Percentiles rank a stretch among this genome's conserved stretches.
Evolutionary conservation across 2,113 vertebrate species (phyloP).

Genomic region (Lagopus leucura): DNA sequence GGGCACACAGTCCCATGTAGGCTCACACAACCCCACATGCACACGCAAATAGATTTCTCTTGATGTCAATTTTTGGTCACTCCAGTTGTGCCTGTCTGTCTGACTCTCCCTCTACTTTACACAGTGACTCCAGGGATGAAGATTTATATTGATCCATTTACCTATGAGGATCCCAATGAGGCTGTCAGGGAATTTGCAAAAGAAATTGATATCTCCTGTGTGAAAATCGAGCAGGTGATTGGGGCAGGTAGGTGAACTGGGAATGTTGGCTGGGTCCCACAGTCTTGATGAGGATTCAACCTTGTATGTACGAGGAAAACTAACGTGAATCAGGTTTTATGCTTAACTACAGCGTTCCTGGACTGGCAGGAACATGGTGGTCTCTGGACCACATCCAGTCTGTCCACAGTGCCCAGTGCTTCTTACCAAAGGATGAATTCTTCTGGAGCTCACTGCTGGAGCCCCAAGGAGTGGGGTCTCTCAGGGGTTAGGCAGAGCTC

Average conservation of each 20-base stretch:
- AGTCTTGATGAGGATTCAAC: not conserved
- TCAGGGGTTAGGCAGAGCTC: accelerated
- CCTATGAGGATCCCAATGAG: constrained; percentile 97
- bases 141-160: constrained; percentile 98
- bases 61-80: not conserved
- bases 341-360: not conserved
- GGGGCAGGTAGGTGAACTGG: constrained; percentile 88
- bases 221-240: constrained; percentile 98
- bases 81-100: not conserved
- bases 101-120: constrained; percentile 49
- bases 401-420: not conserved
- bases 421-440: not conserved
- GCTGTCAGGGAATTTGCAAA: constrained; percentile 95
- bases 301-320: not conserved
- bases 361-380: not conserved
- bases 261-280: not conserved
- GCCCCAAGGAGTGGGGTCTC: not conserved
- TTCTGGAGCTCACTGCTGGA: not conserved
- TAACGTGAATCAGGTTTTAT: not conserved
- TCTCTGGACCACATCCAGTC: not conserved
- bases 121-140: constrained; percentile 97
- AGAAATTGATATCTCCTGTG: constrained; percentile 95
- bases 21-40: not conserved
- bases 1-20: not conserved
- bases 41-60: not conserved